These are phyloP conservation scores for Tetropium fuscum DNA, from an alignment of 2,888 invertebrate species.

Conservation along the genomic window DNA sequence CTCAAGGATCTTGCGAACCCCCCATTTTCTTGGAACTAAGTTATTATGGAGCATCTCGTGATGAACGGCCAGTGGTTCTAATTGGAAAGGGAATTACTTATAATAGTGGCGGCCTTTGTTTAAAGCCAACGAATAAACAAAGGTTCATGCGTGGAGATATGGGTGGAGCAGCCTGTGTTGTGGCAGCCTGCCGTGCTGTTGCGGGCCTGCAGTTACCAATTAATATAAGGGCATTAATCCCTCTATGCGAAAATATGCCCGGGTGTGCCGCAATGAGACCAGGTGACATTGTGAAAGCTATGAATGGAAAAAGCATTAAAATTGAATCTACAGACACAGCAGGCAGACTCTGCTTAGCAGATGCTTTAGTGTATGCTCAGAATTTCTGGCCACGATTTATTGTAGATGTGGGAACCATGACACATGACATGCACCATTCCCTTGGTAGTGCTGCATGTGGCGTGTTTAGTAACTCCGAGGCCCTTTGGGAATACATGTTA, in stretches of 20 bases:
- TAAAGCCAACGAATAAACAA: slow-evolving; percentile 74
- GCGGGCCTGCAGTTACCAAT: slow-evolving; percentile 78
- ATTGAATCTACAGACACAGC: slow-evolving; percentile 84
- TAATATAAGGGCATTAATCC: slow-evolving; percentile 80
- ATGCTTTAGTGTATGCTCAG: slow-evolving; percentile 83
- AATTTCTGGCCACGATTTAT: slow-evolving; percentile 79
- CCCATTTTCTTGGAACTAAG: slow-evolving; percentile 83
- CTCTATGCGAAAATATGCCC: slow-evolving; percentile 85
- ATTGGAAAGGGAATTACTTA: slow-evolving; percentile 71
- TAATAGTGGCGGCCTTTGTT: slow-evolving; percentile 80
- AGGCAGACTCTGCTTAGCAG: slow-evolving; percentile 84
- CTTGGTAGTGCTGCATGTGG: slow-evolving; percentile 79
- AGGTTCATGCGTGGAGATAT: slow-evolving; percentile 84
- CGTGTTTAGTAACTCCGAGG: slow-evolving; percentile 80
- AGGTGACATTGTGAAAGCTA: slow-evolving; percentile 81
- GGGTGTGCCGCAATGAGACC: slow-evolving; percentile 82
- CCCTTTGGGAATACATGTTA: slow-evolving; percentile 75
- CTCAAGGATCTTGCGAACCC: slow-evolving; percentile 82
- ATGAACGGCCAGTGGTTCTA: slow-evolving; percentile 76
- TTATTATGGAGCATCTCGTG: slow-evolving; percentile 74
- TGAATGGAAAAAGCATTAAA: slow-evolving; percentile 81
- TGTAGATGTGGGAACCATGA: slow-evolving; percentile 84
- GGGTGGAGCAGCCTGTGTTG: slow-evolving; percentile 86
- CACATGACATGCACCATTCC: slow-evolving; percentile 65
- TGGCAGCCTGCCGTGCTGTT: slow-evolving; percentile 77